phyloP scores from a whole-genome alignment of 2,888 invertebrate genomes.

The Nyleta sp. region DNA sequence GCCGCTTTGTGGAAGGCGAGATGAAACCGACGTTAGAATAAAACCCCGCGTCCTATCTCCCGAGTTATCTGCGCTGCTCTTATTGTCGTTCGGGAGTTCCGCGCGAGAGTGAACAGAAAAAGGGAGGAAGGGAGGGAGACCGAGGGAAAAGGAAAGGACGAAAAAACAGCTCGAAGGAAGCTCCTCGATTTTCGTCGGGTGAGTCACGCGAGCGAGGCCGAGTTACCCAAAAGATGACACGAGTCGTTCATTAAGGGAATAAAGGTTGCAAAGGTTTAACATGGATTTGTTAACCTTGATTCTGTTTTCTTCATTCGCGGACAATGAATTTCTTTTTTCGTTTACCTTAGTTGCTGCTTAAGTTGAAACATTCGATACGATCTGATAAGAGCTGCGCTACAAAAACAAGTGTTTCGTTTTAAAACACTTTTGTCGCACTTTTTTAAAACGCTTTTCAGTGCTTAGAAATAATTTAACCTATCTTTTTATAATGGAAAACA shows the following conservation, averaged over 20 bases:
- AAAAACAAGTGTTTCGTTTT: too few relatives aligned
- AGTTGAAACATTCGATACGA: too few relatives aligned
- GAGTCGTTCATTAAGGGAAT: constrained; percentile 7
- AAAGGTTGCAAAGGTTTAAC: constrained; percentile 27
- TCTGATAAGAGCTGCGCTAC: too few relatives aligned
- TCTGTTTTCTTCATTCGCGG: too few relatives aligned
- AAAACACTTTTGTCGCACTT: too few relatives aligned
- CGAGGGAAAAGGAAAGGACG: constrained; percentile 6
- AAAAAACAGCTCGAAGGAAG: constrained; percentile 17
- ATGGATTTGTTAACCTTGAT: too few relatives aligned
- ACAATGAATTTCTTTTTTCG: too few relatives aligned
- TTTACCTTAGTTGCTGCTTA: too few relatives aligned
- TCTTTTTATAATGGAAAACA: too few relatives aligned
- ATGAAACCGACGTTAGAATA: constrained; percentile 72
- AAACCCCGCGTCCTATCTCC: constrained; percentile 65
- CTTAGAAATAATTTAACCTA: too few relatives aligned
- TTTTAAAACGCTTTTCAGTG: too few relatives aligned
- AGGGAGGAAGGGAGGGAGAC: neutral
- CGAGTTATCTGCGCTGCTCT: constrained; percentile 66
- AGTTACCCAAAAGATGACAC: constrained; percentile 3
- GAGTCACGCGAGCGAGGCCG: constrained; percentile 37
- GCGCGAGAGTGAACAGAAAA: constrained; percentile 17
- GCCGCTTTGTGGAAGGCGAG: constrained; percentile 78
- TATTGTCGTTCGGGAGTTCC: constrained; percentile 56
- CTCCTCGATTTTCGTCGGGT: constrained; percentile 44